phyloP scores from a whole-genome alignment of 2,888 invertebrate species.

The Pollenia angustigena region DNA sequence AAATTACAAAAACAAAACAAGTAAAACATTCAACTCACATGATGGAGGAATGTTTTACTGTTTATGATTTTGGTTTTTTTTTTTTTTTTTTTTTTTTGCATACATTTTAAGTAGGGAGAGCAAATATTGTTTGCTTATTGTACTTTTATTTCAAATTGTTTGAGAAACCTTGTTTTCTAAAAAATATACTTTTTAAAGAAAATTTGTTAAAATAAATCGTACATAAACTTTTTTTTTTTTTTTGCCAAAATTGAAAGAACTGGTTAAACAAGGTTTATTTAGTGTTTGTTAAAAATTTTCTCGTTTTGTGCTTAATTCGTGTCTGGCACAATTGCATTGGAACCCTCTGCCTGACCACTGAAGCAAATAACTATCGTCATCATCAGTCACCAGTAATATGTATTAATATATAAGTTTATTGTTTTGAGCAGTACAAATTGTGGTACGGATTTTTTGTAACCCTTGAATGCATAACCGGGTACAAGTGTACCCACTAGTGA shows the following conservation, averaged over 20 bases:
- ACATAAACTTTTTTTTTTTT: neutral
- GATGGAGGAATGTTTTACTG: slow-evolving; percentile 49
- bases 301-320: slow-evolving; percentile 33
- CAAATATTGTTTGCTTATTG: slow-evolving; percentile 32
- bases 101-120: neutral
- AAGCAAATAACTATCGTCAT: slow-evolving; percentile 42
- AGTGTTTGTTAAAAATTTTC: neutral
- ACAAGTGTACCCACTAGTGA: no score
- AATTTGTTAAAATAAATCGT: slow-evolving; percentile 4
- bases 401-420: neutral
- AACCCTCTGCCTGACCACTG: slow-evolving; percentile 35
- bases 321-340: slow-evolving; percentile 62
- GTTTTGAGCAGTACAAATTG: slow-evolving; percentile 13
- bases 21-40: slow-evolving; percentile 21
- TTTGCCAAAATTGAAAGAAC: slow-evolving; percentile 43
- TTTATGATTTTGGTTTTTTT: neutral
- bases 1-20: slow-evolving; percentile 20
- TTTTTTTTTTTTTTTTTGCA: slow-evolving; percentile 12
- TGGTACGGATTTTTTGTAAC: neutral
- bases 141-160: slow-evolving; percentile 19
- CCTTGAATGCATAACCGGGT: no score
- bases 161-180: neutral
- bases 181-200: slow-evolving; percentile 12
- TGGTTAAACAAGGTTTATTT: slow-evolving; percentile 58
- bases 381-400: slow-evolving; percentile 29